Percentiles rank a stretch among this genome's conserved stretches.
Evolutionary conservation across 2,113 vertebrate genomes (phyloP).

Genomic region (Myanophis thanlyinensis): DNA sequence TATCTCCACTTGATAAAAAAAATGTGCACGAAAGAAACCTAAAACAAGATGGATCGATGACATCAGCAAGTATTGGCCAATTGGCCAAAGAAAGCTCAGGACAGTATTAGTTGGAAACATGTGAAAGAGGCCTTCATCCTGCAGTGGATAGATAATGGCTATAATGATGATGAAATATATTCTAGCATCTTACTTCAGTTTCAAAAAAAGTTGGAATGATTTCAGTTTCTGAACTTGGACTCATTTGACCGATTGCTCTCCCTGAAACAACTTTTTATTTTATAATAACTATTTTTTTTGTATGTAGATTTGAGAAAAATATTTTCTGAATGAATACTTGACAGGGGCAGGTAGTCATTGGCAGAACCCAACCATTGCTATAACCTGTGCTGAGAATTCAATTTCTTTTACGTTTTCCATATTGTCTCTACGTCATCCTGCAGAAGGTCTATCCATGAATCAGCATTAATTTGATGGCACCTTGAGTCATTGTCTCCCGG

Average conservation of each 20-base stretch:
- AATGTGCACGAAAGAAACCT: too few species aligned
- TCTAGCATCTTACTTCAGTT: background rate
- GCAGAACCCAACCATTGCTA: background rate
- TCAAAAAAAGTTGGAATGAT: background rate
- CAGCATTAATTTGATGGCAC: background rate
- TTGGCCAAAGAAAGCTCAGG: background rate
- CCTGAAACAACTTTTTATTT: background rate
- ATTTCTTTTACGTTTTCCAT: background rate
- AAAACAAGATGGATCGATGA: too few species aligned
- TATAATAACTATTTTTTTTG: background rate
- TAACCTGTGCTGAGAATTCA: background rate
- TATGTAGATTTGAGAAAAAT: background rate
- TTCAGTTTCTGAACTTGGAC: background rate
- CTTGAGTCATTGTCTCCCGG: background rate
- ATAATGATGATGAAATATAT: background rate
- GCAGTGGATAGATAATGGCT: too few species aligned
- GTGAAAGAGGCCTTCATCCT: too few species aligned
- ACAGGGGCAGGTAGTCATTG: background rate
- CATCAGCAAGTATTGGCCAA: background rate
- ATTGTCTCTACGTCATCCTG: background rate
- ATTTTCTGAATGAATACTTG: background rate
- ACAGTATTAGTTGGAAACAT: too few species aligned
- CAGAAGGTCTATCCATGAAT: background rate
- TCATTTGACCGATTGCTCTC: background rate
- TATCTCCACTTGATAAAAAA: too few species aligned